These are phyloP conservation scores for Piaya cayana DNA, from an alignment of 2,113 vertebrate genomes.

Conservation along the genomic window DNA sequence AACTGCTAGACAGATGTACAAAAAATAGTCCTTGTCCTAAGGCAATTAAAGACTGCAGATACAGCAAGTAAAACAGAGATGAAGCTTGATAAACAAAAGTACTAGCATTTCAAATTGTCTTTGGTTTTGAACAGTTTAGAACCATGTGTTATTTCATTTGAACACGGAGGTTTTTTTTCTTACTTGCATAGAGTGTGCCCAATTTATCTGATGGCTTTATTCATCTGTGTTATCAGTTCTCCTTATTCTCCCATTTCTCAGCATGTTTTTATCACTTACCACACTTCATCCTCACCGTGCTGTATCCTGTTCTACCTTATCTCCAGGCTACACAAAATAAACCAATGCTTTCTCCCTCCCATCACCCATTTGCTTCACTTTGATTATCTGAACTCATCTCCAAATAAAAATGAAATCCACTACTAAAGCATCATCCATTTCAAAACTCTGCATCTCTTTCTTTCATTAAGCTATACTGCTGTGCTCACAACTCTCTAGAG, in stretches of 20 bases:
- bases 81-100: not conserved
- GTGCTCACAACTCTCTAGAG: not conserved
- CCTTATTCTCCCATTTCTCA: not conserved
- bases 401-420: not conserved
- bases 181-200: not conserved
- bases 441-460: not conserved
- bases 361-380: not conserved
- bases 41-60: not conserved
- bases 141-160: not conserved
- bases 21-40: not conserved
- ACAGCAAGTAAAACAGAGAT: not conserved
- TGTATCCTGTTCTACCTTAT: not conserved
- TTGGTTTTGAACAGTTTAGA: constrained; percentile 7
- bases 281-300: not conserved
- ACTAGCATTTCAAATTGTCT: not conserved
- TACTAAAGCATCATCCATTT: not conserved
- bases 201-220: constrained; percentile 1
- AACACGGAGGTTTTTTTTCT: not conserved
- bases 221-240: not conserved
- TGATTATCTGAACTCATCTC: not conserved
- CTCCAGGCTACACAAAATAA: not conserved
- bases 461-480: not conserved
- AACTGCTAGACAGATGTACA: not conserved
- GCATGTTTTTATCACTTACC: not conserved
- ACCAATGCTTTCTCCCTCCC: not conserved